Base-by-base conservation (phyloP, 2,888 invertebrate genomes). In the Phania funesta region DNA sequence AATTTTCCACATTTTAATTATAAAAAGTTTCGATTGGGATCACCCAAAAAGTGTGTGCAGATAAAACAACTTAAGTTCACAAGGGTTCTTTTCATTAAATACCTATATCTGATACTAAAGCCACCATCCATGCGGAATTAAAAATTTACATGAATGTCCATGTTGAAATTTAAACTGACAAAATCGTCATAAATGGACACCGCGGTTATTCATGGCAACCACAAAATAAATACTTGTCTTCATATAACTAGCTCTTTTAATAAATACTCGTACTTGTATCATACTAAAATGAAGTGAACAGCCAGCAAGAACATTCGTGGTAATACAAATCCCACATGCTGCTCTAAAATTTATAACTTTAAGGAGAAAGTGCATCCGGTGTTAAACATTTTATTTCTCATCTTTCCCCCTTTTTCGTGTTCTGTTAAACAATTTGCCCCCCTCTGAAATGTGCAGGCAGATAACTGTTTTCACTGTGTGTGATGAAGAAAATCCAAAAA, bases 271-370 rank as follows among this genome's bases (percentile, higher is more conserved):
- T 16, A 7, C 41, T 50, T 24, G 35, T 50, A 44, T 44, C 46
- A 46, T 35, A 32, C 5, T n/a, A 48, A 64, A 68, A 29, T 54
- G 54, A 54, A 64, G 52, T 52, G 26, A 41, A 52, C 68, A 24
- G 20, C 62, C 56, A 62, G 50, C 60, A 68, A 44, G 18, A 56
- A 52, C 6, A 76, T 32, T 67, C 13, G n/a, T 58, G 44, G 48
- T 41, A 65, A 76, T 38, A n/a, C 60, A 76, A 68, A 41, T 68
- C 68, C 76, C 76, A 76, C 76, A 77, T 77, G 77, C 54, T 56
- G 70, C 9, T 71, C 13, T 24, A 29, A 62, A 64, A 77, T 77
- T 77, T 77, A 77, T 70, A 62, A 71, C 41, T 77, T 9, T 26
- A 56, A 64, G 11, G 64, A 38, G 62, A 77, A 62, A 62, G 48